phyloP scores from a whole-genome alignment of 2,888 invertebrate genomes.

The Drosophila subsilvestris region DNA sequence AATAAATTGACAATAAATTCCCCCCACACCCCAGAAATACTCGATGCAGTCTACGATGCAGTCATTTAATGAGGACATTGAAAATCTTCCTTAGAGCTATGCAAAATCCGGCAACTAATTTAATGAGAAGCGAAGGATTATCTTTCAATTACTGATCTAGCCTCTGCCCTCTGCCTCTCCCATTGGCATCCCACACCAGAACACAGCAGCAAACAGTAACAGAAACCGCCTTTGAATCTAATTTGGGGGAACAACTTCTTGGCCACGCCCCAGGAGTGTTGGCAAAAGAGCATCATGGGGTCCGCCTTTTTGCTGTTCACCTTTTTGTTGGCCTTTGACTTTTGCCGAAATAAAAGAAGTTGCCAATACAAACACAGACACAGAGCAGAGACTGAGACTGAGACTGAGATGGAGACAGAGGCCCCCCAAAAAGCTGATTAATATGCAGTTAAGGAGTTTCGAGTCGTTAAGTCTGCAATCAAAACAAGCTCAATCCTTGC shows the following conservation, averaged over 20 bases:
- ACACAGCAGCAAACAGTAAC: not conserved
- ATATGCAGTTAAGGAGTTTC: slow-evolving; percentile 73
- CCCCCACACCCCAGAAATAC: not conserved
- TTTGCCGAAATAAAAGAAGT: slow-evolving; percentile 41
- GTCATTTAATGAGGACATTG: not conserved
- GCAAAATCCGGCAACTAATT: too few species aligned
- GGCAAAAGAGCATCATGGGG: slow-evolving; percentile 34
- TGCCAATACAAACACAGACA: slow-evolving; percentile 39
- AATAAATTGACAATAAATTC: slow-evolving; percentile 7
- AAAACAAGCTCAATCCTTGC: slow-evolving; percentile 40
- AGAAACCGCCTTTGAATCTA: slow-evolving; percentile 29
- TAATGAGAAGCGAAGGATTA: too few species aligned
- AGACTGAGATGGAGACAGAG: not conserved
- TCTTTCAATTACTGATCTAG: too few species aligned
- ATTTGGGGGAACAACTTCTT: slow-evolving; percentile 44
- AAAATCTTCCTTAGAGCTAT: too few species aligned
- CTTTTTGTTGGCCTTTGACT: slow-evolving; percentile 25
- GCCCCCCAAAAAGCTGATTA: slow-evolving; percentile 50
- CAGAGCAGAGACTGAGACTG: slow-evolving; percentile 2
- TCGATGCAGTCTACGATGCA: not conserved
- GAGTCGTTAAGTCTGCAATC: slow-evolving; percentile 18
- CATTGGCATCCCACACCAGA: not conserved
- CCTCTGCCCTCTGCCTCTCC: too few species aligned
- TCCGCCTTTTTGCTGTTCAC: slow-evolving; percentile 54
- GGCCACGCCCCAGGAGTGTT: slow-evolving; percentile 46